Evolutionary conservation across 2,797 vertebrate species (phyloP), one percentile per base, ranked within the genome.

Genomic region (Saguinus oedipus): DNA sequence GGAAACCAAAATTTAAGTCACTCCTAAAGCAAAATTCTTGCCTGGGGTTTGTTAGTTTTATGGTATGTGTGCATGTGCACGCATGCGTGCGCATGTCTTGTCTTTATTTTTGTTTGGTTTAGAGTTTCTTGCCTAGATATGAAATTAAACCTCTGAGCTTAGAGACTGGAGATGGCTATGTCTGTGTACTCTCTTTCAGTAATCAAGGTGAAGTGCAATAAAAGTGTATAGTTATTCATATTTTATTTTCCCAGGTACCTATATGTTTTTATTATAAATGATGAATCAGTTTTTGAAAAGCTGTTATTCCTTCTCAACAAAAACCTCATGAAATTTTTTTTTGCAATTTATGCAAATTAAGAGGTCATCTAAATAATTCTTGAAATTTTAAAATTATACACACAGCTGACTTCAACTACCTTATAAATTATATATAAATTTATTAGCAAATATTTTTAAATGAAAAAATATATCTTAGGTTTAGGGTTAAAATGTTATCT

Each of bases 401-500:
- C 12, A 11, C 33, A 90, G 15, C 7, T 93, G 20, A 87, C 36
- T 90, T 88, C 27, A 94, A 39, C 11, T 72, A 89, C 2, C 20
- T 91, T 74, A 57, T 24, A 93, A 48, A 88, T 68, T 42, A 88
- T 15, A 46, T 4, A 96, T 53, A 85, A 86, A 48, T 79, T 33
- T 84, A 81, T 57, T 92, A 82, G 78, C 33, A 95, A 7, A 72
- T 85, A 86, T 78, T 68, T 88, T 4, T 94, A 88, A 96, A 46
- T 64, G 8, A 30, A 76, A 61, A 88, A 78, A 70, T 36, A 0
- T 3, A 27, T 61, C 4, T 82, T 70, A 93, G 26, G 1, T 10
- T 82, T 79, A 87, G 26, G 20, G 4, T 19, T 94, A 26, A 90
- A 83, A 83, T 55, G 7, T 74, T 57, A n/a, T 50, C 7, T 64